Evolutionary conservation across 2,888 invertebrate genomes (phyloP).

Genomic region (Criorhina ranunculi): DNA sequence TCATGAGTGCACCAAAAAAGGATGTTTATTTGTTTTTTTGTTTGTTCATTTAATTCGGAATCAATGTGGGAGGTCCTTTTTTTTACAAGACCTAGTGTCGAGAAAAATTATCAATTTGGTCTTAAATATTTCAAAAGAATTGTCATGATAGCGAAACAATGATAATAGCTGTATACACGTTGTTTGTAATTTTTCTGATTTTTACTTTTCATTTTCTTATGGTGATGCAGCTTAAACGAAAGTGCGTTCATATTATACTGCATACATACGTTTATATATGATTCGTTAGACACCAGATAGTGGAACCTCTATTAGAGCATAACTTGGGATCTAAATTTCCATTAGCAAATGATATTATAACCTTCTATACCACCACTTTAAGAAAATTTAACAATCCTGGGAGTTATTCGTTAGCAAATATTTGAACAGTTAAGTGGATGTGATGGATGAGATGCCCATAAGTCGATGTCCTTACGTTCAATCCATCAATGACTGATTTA

Average conservation of each 20-base stretch:
- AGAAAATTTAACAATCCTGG: conserved; percentile 54
- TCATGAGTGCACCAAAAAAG: conserved; percentile 41
- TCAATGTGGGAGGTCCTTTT: conserved; percentile 61
- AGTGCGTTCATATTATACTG: neutral
- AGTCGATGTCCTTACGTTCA: conserved; percentile 62
- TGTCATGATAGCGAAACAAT: neutral
- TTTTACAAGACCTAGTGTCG: conserved; percentile 7
- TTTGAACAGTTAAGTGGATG: conserved; percentile 75
- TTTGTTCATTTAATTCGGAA: conserved; percentile 46
- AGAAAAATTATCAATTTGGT: neutral
- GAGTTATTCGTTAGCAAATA: conserved; percentile 69
- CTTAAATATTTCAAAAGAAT: neutral
- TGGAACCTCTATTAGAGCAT: conserved; percentile 22
- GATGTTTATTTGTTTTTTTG: conserved; percentile 44
- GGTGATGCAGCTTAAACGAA: neutral
- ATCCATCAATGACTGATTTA: conserved; percentile 71
- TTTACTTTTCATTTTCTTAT: neutral
- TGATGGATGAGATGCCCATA: conserved; percentile 72
- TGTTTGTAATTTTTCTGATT: neutral
- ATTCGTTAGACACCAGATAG: conserved; percentile 8
- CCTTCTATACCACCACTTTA: conserved; percentile 27
- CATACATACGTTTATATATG: neutral
- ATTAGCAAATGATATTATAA: conserved; percentile 59
- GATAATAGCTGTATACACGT: neutral
- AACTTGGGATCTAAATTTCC: conserved; percentile 37